A percentile compares a stretch with the other conserved stretches of the same genome.
Evolutionary conservation across 2,113 vertebrate species (phyloP).

Genomic region (Paraplagusia blochii): DNA sequence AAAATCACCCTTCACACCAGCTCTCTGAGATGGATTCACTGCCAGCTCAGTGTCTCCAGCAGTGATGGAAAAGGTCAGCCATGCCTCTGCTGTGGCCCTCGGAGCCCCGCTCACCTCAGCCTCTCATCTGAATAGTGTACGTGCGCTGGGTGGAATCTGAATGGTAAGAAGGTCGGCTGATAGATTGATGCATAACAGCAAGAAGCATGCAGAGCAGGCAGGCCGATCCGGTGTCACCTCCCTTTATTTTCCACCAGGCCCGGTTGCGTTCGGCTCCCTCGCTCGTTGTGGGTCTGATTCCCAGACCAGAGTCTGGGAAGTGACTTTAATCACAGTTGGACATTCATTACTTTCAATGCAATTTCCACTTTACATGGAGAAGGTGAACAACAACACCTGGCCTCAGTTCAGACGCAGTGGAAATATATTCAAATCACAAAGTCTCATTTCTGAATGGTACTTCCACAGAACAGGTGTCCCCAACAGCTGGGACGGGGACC

Average conservation of each 20-base stretch:
- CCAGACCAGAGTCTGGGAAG: slow-evolving; percentile 9
- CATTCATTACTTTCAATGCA: too few species aligned
- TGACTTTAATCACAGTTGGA: slow-evolving; percentile 43
- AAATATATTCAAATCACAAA: too few species aligned
- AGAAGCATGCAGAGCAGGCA: slow-evolving; percentile 64
- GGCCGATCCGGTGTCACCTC: slow-evolving; percentile 53
- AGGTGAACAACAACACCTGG: too few species aligned
- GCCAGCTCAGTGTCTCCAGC: slow-evolving; percentile 61
- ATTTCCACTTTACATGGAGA: too few species aligned
- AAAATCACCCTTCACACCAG: slow-evolving; percentile 67
- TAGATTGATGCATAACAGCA: slow-evolving; percentile 79
- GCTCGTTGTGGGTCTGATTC: slow-evolving; percentile 22
- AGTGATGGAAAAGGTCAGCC: slow-evolving; percentile 67
- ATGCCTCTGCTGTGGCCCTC: slow-evolving; percentile 48
- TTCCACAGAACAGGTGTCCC: too few species aligned
- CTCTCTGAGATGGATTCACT: slow-evolving; percentile 73
- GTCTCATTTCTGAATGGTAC: too few species aligned
- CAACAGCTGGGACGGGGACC: too few species aligned
- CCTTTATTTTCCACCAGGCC: slow-evolving; percentile 44
- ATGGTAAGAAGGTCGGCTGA: slow-evolving; percentile 73
- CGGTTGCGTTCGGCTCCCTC: slow-evolving; percentile 35
- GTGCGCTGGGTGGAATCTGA: slow-evolving; percentile 66
- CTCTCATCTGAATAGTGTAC: slow-evolving; percentile 70
- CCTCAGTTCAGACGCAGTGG: too few species aligned
- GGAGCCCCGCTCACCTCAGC: slow-evolving; percentile 40